Conservation (phyloP, 2,888 invertebrate species). For the Harpagoxenus sublaevis region DNA sequence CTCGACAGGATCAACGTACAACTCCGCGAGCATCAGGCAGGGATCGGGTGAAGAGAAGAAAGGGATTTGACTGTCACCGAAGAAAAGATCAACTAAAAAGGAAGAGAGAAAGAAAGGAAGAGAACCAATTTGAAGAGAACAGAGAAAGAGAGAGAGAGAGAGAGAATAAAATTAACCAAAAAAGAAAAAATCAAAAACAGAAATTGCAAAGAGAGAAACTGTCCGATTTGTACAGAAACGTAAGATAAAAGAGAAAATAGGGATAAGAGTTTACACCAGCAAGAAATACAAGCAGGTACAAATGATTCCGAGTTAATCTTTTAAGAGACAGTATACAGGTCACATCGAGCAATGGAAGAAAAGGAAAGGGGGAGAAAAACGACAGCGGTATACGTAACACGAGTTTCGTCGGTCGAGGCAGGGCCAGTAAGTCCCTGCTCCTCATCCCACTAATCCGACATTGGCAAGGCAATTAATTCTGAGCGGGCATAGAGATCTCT, state of each 20-base stretch:
- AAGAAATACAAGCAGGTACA: constrained; percentile 28
- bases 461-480: constrained; percentile 82
- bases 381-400: constrained; percentile 32
- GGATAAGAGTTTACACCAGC: neutral
- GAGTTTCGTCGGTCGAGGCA: constrained; percentile 60
- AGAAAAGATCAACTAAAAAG: constrained; percentile 22
- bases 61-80: constrained; percentile 20
- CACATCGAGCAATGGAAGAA: neutral
- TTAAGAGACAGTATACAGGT: constrained; percentile 25
- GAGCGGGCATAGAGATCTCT: constrained; percentile 73
- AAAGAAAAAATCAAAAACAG: neutral
- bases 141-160: too few species aligned
- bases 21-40: constrained; percentile 17
- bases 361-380: constrained; percentile 40
- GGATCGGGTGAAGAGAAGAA: constrained; percentile 17
- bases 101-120: neutral
- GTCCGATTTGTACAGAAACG: neutral
- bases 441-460: constrained; percentile 79
- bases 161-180: neutral
- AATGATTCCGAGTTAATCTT: constrained; percentile 41
- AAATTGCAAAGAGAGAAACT: neutral
- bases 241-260: neutral
- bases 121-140: neutral
- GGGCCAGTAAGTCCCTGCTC: constrained; percentile 70
- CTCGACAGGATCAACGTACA: constrained; percentile 62